Percentiles rank a stretch among this genome's conserved stretches.
Evolutionary conservation across 2,113 vertebrate genomes (phyloP).

Genomic region (Abramis brama): DNA sequence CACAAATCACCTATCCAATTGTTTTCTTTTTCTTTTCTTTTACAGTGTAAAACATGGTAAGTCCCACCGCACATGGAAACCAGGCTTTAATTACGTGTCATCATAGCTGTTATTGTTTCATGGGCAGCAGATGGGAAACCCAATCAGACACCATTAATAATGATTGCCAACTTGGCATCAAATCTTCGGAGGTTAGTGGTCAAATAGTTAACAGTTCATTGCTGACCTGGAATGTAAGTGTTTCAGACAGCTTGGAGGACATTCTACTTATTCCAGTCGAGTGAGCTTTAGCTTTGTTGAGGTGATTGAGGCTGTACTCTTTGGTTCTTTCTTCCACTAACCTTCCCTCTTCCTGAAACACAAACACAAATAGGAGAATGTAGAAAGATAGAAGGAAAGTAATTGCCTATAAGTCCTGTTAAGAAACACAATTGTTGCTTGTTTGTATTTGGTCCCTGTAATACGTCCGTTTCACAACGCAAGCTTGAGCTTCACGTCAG

Average conservation of each 20-base stretch:
- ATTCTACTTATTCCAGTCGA: constrained; percentile 55
- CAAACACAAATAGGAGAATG: background rate
- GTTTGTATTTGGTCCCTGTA: background rate
- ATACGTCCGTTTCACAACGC: no score
- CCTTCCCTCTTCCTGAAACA: constrained; percentile 18
- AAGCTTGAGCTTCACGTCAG: no score
- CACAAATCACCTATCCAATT: background rate
- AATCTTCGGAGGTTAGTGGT: constrained; percentile 24
- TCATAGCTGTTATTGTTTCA: constrained; percentile 1
- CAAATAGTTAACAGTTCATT: constrained; percentile 47
- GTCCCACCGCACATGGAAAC: background rate
- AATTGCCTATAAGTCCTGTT: background rate
- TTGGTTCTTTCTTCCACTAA: constrained; percentile 39
- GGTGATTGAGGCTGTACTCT: constrained; percentile 45
- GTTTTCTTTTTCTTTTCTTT: background rate
- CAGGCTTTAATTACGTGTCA: background rate
- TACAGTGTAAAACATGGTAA: background rate
- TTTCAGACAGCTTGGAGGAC: constrained; percentile 53
- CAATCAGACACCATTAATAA: constrained; percentile 32
- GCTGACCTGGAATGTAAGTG: constrained; percentile 49
- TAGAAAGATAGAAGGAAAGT: background rate
- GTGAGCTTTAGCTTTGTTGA: constrained; percentile 42
- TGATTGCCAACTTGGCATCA: constrained; percentile 40
- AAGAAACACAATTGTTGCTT: background rate
- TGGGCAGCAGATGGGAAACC: background rate